Evolutionary conservation across 2,113 vertebrate species (phyloP).

Genomic region (Salvelinus fontinalis): DNA sequence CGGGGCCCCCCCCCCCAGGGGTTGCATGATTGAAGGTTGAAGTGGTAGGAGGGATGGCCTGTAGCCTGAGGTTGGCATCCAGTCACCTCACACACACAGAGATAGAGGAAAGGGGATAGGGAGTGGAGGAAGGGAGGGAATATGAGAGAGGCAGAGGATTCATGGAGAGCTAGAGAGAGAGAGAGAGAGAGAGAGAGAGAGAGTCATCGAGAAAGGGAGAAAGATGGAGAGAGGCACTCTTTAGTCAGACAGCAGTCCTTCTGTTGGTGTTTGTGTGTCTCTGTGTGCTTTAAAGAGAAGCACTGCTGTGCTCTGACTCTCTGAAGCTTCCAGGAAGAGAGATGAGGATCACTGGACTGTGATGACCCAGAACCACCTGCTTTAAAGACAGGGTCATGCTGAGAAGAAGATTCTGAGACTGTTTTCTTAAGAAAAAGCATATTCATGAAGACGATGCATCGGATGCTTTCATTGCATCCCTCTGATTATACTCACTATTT

Average conservation of each 20-base stretch:
- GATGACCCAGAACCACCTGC: no score
- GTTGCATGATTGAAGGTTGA: constrained; percentile 35
- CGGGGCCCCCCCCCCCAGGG: constrained; percentile 39
- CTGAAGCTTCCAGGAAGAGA: constrained; percentile 68
- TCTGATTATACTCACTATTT: constrained; percentile 28
- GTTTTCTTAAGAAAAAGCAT: not conserved
- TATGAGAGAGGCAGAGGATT: constrained; percentile 20
- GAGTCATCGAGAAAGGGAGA: not conserved
- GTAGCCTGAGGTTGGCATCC: constrained; percentile 57
- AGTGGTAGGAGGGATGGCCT: constrained; percentile 59
- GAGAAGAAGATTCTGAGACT: constrained; percentile 40
- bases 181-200: constrained; percentile 19
- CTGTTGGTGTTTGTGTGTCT: constrained; percentile 52
- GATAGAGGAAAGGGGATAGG: constrained; percentile 40
- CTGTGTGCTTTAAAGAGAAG: constrained; percentile 65
- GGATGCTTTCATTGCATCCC: not conserved
- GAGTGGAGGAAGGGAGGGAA: constrained; percentile 44
- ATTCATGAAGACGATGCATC: not conserved
- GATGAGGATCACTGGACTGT: constrained; percentile 51
- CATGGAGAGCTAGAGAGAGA: constrained; percentile 31
- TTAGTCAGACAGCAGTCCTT: constrained; percentile 56
- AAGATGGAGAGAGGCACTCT: constrained; percentile 30
- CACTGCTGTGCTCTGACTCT: constrained; percentile 64
- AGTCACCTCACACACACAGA: constrained; percentile 49
- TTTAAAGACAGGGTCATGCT: constrained; percentile 55